Percentiles rank a stretch among this genome's conserved stretches.
Conservation (phyloP, 2,113 vertebrate genomes). For the Pseudonaja textilis region DNA sequence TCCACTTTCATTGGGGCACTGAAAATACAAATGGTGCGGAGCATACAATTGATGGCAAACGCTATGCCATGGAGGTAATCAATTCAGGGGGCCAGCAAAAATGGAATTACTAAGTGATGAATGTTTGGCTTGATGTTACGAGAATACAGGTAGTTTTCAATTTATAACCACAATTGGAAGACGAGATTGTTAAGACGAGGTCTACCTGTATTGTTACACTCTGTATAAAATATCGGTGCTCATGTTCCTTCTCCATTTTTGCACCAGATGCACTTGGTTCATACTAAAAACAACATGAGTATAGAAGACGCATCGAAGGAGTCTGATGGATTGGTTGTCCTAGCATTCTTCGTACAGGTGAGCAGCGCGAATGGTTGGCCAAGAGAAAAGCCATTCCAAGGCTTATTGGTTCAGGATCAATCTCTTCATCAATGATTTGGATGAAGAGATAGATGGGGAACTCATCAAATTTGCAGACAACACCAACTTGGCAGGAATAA, state of each 20-base stretch:
- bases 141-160: not conserved
- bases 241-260: not conserved
- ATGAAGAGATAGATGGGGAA: too few species aligned
- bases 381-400: not conserved
- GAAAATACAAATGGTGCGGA: slow-evolving; percentile 60
- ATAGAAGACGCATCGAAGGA: not conserved
- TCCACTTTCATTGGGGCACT: slow-evolving; percentile 72
- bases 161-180: not conserved
- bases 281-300: slow-evolving; percentile 42
- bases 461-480: too few species aligned
- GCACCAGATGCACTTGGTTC: slow-evolving; percentile 73
- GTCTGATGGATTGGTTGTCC: slow-evolving; percentile 54
- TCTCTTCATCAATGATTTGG: too few species aligned
- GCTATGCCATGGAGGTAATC: slow-evolving; percentile 69
- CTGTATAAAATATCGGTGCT: not conserved
- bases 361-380: not conserved
- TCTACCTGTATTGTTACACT: not conserved
- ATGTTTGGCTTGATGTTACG: not conserved
- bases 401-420: not conserved
- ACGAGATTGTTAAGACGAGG: not conserved
- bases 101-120: not conserved
- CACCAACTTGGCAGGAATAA: too few species aligned
- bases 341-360: slow-evolving; percentile 69
- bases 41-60: slow-evolving; percentile 60
- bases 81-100: too few species aligned